Conservation (phyloP, 2,888 invertebrate species). For the Cancer borealis region DNA sequence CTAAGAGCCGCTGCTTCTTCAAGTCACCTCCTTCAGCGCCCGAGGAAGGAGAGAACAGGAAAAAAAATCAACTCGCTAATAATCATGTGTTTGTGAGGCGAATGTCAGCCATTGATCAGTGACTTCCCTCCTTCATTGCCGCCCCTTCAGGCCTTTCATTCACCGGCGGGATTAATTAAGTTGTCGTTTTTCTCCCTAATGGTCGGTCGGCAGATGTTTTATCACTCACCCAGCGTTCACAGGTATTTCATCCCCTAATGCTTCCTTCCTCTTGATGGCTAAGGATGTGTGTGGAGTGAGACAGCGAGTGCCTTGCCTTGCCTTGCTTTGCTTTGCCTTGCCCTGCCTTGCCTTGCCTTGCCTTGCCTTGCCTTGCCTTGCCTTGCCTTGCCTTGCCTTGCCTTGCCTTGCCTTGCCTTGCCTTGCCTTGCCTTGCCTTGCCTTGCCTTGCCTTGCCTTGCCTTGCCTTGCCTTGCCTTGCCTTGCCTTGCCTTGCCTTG, state of each 20-base stretch:
- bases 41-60: not conserved
- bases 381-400: not conserved
- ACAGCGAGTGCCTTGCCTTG: not conserved
- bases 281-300: not conserved
- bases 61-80: not conserved
- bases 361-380: too few species aligned
- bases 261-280: not conserved
- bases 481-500: not conserved
- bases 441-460: too few species aligned
- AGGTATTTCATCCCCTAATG: not conserved
- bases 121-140: not conserved
- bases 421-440: too few species aligned
- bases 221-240: not conserved
- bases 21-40: not conserved
- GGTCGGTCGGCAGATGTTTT: not conserved
- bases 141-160: not conserved
- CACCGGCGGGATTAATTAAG: constrained; percentile 23
- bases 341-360: too few species aligned
- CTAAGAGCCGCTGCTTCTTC: not conserved
- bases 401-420: not conserved
- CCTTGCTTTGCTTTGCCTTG: too few species aligned
- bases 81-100: not conserved
- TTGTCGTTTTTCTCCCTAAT: not conserved
- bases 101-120: not conserved
- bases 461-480: too few species aligned